These are phyloP conservation scores for Coilia nasus DNA, from an alignment of 2,797 vertebrate genomes.

Conservation along the genomic window DNA sequence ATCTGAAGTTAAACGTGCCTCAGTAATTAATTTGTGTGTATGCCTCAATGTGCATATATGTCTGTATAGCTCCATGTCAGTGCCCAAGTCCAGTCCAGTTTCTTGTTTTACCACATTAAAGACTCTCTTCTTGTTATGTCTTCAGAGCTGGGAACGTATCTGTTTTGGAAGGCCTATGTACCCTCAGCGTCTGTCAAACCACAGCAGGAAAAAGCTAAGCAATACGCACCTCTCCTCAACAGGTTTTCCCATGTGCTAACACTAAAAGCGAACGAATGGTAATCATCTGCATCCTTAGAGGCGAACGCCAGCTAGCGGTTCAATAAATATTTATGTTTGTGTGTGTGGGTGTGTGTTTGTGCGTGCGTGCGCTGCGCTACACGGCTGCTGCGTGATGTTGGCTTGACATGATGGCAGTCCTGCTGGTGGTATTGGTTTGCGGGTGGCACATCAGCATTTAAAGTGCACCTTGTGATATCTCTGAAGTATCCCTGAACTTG, in stretches of 20 bases:
- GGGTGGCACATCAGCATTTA: constrained; percentile 59
- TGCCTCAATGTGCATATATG: not conserved
- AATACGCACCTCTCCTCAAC: not conserved
- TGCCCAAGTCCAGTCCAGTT: not conserved
- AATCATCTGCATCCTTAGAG: not conserved
- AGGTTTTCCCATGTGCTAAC: not conserved
- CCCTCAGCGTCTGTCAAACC: not conserved
- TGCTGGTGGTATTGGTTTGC: constrained; percentile 52
- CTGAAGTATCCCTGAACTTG: constrained; percentile 54
- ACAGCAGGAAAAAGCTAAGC: not conserved
- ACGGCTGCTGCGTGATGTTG: not conserved
- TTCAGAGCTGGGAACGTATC: not conserved
- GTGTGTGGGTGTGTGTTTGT: constrained; percentile 11
- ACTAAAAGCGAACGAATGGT: not conserved
- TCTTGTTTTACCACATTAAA: not conserved
- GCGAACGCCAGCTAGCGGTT: not conserved
- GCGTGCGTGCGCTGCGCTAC: constrained; percentile 30
- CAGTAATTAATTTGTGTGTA: not conserved
- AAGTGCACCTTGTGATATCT: constrained; percentile 66
- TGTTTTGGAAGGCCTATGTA: not conserved
- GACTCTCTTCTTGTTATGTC: not conserved
- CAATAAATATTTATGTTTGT: constrained; percentile 1
- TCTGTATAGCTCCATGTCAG: not conserved
- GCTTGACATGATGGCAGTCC: not conserved
- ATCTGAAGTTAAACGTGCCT: not conserved